Evolutionary conservation across 2,888 invertebrate genomes (phyloP).

Genomic region (Agrochola macilenta): DNA sequence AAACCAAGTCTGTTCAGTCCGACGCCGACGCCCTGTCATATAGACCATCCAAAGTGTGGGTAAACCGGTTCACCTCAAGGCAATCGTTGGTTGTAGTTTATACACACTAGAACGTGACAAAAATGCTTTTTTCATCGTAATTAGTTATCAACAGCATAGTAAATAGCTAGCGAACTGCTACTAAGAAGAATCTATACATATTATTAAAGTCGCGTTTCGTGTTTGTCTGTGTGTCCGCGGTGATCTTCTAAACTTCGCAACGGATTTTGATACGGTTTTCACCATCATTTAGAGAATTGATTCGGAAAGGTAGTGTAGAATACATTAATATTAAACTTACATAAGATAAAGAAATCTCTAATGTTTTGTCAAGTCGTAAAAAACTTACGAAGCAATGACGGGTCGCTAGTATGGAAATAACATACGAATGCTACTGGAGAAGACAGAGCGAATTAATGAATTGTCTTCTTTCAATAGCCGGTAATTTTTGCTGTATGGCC

Average conservation of each 20-base stretch:
- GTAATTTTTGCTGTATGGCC: slow-evolving; percentile 60
- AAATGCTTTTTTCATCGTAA: slow-evolving; percentile 14
- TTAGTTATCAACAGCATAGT: slow-evolving; percentile 15
- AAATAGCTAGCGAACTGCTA: slow-evolving; percentile 13
- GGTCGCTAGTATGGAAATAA: slow-evolving; percentile 1
- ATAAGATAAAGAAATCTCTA: not conserved
- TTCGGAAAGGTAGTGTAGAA: not conserved
- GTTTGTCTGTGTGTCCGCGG: not conserved
- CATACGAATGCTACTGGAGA: slow-evolving; percentile 22
- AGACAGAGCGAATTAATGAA: slow-evolving; percentile 40
- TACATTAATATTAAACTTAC: not conserved
- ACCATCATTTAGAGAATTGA: not conserved
- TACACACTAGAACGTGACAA: slow-evolving; percentile 9
- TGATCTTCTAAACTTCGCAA: not conserved
- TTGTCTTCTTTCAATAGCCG: slow-evolving; percentile 42
- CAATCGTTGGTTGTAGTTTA: slow-evolving; percentile 2
- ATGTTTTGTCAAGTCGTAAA: not conserved
- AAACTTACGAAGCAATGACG: not conserved
- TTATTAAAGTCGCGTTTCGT: not conserved
- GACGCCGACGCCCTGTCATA: slow-evolving; percentile 18
- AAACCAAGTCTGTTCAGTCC: not conserved
- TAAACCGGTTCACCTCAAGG: slow-evolving; percentile 46
- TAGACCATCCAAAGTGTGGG: slow-evolving; percentile 6
- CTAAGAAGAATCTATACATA: not conserved
- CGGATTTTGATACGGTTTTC: not conserved